A percentile compares a stretch with the other conserved stretches of the same genome.
Conservation (phyloP, 2,888 invertebrate genomes). For the Drymonia ruficornis region DNA sequence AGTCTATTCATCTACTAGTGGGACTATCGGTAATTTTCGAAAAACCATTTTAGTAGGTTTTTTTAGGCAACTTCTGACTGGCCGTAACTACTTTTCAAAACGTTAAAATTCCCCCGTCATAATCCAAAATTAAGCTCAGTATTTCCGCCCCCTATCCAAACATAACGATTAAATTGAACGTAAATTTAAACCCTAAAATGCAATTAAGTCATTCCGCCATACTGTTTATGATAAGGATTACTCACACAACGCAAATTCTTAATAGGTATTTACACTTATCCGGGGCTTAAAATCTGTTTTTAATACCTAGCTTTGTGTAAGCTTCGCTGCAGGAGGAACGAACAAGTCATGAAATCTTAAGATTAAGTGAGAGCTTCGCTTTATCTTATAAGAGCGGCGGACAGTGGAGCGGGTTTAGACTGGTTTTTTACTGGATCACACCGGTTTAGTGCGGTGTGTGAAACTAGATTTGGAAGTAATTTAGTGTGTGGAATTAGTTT, state of each 20-base stretch:
- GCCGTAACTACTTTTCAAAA: background rate
- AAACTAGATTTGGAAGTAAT: slow-evolving; percentile 12
- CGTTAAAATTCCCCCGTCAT: background rate
- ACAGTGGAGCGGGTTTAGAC: slow-evolving; percentile 24
- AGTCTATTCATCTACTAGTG: too few relatives aligned
- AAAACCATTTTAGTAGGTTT: too few relatives aligned
- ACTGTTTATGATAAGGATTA: slow-evolving; percentile 27
- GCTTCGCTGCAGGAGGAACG: slow-evolving; percentile 28
- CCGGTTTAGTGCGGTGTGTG: slow-evolving; percentile 29
- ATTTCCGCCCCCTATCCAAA: background rate
- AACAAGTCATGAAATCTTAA: slow-evolving; percentile 48
- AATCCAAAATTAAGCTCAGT: background rate
- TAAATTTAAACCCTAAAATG: slow-evolving; percentile 26
- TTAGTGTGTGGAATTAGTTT: too few relatives aligned
- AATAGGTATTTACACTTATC: slow-evolving; percentile 26
- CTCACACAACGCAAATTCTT: slow-evolving; percentile 20
- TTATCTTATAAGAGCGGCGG: slow-evolving; percentile 42
- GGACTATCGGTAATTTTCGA: too few relatives aligned
- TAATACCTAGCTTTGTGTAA: slow-evolving; percentile 51
- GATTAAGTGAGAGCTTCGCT: slow-evolving; percentile 46
- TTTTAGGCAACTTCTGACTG: too few relatives aligned
- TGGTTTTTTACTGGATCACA: slow-evolving; percentile 27
- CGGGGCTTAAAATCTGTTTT: slow-evolving; percentile 44
- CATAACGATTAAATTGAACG: slow-evolving; percentile 4
- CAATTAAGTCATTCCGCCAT: slow-evolving; percentile 27